These are phyloP conservation scores for Cerceris rybyensis DNA, from an alignment of 2,888 invertebrate genomes.

Conservation along the genomic window DNA sequence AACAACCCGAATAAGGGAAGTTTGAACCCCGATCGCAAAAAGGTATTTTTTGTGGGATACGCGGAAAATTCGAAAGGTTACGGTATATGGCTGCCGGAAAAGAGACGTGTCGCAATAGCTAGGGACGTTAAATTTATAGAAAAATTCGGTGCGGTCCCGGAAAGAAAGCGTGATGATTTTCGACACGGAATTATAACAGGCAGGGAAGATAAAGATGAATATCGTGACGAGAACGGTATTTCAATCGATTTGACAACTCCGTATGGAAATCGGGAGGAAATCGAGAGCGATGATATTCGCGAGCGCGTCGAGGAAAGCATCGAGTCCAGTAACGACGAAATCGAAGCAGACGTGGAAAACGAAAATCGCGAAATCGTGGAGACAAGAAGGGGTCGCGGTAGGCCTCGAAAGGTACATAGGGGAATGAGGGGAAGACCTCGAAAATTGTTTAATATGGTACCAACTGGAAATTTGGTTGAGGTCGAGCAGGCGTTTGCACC, in stretches of 20 bases:
- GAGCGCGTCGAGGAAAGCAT: background rate
- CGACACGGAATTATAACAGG: background rate
- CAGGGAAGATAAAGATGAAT: background rate
- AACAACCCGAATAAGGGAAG: constrained; percentile 4
- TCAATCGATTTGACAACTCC: background rate
- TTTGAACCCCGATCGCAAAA: constrained; percentile 2
- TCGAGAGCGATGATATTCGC: background rate
- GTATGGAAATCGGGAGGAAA: too few relatives aligned
- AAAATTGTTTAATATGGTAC: constrained; percentile 30
- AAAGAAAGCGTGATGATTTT: background rate
- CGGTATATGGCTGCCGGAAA: constrained; percentile 10
- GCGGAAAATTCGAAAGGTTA: constrained; percentile 1
- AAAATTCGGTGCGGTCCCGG: background rate
- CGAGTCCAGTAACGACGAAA: background rate
- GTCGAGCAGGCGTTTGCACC: constrained; percentile 19
- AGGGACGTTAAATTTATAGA: constrained; percentile 6
- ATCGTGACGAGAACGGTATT: background rate
- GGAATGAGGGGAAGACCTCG: constrained; percentile 34
- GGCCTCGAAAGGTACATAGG: constrained; percentile 26
- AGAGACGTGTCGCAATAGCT: constrained; percentile 9
- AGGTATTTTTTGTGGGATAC: constrained; percentile 17
- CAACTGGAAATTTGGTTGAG: background rate
- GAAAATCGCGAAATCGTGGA: background rate
- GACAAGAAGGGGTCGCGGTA: constrained; percentile 25
- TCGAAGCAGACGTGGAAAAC: background rate